A percentile compares a stretch with the other conserved stretches of the same genome.
phyloP scores from a whole-genome alignment of 2,113 vertebrate genomes.

The Chaetodon trifascialis region DNA sequence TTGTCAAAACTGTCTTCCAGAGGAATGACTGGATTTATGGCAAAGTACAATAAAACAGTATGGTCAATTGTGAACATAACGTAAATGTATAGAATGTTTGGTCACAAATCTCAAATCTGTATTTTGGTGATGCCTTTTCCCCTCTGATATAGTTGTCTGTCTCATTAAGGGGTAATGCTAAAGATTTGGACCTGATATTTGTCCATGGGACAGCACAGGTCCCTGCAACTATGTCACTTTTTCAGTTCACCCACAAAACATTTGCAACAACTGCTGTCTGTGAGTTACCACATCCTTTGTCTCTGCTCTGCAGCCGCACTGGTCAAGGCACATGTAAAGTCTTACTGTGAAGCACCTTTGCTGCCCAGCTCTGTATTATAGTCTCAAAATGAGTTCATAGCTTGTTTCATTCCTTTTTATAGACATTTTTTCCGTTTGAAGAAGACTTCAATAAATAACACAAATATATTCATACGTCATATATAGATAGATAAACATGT shows the following conservation, averaged over 20 bases:
- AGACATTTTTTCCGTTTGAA: conserved; percentile 67
- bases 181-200: conserved; percentile 5
- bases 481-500: conserved; percentile 93
- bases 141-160: neutral
- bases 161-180: neutral
- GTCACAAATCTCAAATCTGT: conserved; percentile 34
- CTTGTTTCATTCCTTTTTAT: conserved; percentile 76
- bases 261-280: conserved; percentile 19
- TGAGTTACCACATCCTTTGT: conserved; percentile 31
- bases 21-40: conserved; percentile 19
- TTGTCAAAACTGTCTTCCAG: conserved; percentile 24
- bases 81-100: conserved; percentile 21
- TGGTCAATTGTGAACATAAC: conserved; percentile 8
- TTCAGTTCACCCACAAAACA: conserved; percentile 19
- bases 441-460: conserved; percentile 97
- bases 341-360: conserved; percentile 81
- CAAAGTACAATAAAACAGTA: conserved; percentile 31
- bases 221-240: neutral
- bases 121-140: conserved; percentile 23
- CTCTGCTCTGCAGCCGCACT: conserved; percentile 54
- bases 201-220: neutral
- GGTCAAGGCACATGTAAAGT: conserved; percentile 78
- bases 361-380: conserved; percentile 77
- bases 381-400: conserved; percentile 67
- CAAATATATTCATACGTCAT: conserved; percentile 88